Evolutionary conservation across 2,888 invertebrate species (phyloP).

Genomic region (Drosophila ustulata): DNA sequence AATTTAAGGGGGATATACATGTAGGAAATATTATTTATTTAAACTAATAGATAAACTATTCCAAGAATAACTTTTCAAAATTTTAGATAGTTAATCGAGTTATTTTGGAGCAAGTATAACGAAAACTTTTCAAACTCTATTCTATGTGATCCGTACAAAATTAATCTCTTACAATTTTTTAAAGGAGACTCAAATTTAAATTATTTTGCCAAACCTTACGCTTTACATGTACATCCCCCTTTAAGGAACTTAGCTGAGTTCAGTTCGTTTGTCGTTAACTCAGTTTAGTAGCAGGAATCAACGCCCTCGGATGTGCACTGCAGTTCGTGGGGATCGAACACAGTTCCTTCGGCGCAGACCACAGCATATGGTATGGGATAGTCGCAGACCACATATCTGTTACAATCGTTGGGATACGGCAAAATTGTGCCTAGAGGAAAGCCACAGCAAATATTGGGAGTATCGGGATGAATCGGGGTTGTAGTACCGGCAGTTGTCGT

Average conservation of each 20-base stretch:
- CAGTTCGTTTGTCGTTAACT: neutral
- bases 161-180: too few relatives aligned
- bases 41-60: too few relatives aligned
- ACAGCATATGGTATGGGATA: slow-evolving; percentile 56
- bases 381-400: slow-evolving; percentile 60
- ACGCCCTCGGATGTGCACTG: slow-evolving; percentile 18
- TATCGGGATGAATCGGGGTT: slow-evolving; percentile 36
- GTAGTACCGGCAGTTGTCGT: slow-evolving; percentile 13
- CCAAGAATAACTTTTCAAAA: too few relatives aligned
- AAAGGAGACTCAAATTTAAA: too few relatives aligned
- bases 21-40: too few relatives aligned
- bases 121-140: too few relatives aligned
- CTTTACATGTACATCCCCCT: too few relatives aligned
- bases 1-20: neutral
- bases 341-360: slow-evolving; percentile 26
- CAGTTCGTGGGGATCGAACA: slow-evolving; percentile 22
- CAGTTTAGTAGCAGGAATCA: neutral
- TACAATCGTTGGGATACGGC: slow-evolving; percentile 60
- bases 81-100: too few relatives aligned
- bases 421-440: slow-evolving; percentile 52
- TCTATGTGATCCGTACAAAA: too few relatives aligned
- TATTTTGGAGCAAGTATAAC: too few relatives aligned
- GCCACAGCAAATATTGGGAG: slow-evolving; percentile 60
- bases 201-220: too few relatives aligned
- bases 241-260: neutral